These are phyloP conservation scores for Brachionus rotundiformis DNA, from an alignment of 1,140 invertebrate species.

Conservation along the genomic window DNA sequence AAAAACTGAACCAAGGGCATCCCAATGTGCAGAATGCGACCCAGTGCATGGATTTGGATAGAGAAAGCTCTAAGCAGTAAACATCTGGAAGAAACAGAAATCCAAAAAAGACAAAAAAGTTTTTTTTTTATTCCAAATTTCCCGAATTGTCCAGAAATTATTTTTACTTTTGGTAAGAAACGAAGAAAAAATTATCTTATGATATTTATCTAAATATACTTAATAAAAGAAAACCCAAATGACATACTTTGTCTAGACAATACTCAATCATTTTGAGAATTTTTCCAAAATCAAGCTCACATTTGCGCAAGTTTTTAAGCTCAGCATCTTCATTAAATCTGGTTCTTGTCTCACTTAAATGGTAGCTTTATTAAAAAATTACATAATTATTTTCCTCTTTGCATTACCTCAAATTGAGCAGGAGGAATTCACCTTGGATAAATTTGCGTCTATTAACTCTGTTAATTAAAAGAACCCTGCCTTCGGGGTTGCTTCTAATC, in stretches of 20 bases:
- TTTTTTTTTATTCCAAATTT: too few species aligned
- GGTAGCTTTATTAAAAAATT: too few species aligned
- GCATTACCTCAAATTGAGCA: slow-evolving; percentile 22
- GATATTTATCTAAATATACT: too few species aligned
- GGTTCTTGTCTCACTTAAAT: background rate
- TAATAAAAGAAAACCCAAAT: too few species aligned
- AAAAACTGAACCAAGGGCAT: too few species aligned
- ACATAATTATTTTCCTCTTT: background rate
- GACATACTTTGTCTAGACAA: slow-evolving; percentile 43
- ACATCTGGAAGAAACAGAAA: too few species aligned
- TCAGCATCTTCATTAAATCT: background rate
- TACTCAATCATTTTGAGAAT: slow-evolving; percentile 22
- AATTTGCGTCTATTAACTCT: background rate
- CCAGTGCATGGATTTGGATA: too few species aligned
- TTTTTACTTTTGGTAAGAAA: too few species aligned
- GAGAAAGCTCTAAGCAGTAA: too few species aligned
- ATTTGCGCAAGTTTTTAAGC: background rate
- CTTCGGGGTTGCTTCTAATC: background rate
- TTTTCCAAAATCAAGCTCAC: slow-evolving; percentile 40
- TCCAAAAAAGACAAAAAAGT: too few species aligned
- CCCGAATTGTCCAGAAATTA: too few species aligned
- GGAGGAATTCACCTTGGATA: background rate
- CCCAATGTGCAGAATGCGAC: too few species aligned
- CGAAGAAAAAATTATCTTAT: background rate
- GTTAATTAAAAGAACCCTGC: slow-evolving; percentile 5